Evolutionary conservation across 2,797 vertebrate species (phyloP), one percentile per base, ranked within the genome.

Genomic region (Premnoplex brunnescens): DNA sequence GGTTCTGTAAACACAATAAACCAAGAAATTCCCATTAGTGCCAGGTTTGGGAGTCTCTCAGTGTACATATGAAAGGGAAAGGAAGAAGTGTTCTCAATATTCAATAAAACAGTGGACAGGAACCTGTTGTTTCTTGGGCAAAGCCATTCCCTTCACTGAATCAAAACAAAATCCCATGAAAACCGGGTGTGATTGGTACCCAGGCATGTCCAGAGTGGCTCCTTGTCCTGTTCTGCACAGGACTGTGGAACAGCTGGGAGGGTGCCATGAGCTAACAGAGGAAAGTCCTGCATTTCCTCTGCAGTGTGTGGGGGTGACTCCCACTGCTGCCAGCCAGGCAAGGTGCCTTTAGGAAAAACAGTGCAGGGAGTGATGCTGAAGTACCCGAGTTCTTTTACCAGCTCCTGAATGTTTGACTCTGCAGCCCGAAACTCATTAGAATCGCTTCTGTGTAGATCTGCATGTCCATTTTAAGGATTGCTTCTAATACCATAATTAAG

Each of bases 171-270:
- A 56, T 46, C 37, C 74, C n/a, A 7, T n/a, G 39, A 37, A 39
- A 59, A 12, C 1, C 4, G 27, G 19, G 7, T 32, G 30, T 64
- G 56, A 16, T 37, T 54, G 43, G 74, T 46, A 27, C 30, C 36
- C 30, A 36, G 8, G 8, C 27, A 15, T 10, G 14, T 36, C 21
- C 26, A 32, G 12, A 3, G 68, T 28, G 46, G 77, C 30, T 77
- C 6, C 43, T 51, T 56, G 34, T n/a, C 55, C 68, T n/a, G 0
- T 30, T 51, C 24, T 32, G n/a, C 23, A 30, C 26, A 49, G 30
- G 27, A 8, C 37, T 11, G 5, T 4, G 3, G 14, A 20, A 41
- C 39, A 41, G 4, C 22, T 28, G 43, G 0, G 6, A 75, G 62
- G 59, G 27, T 73, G 68, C 76, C 28, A 0, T 41, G 34, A 79